These are phyloP conservation scores for Elanoides forficatus DNA, from an alignment of 2,113 vertebrate genomes.

Conservation along the genomic window DNA sequence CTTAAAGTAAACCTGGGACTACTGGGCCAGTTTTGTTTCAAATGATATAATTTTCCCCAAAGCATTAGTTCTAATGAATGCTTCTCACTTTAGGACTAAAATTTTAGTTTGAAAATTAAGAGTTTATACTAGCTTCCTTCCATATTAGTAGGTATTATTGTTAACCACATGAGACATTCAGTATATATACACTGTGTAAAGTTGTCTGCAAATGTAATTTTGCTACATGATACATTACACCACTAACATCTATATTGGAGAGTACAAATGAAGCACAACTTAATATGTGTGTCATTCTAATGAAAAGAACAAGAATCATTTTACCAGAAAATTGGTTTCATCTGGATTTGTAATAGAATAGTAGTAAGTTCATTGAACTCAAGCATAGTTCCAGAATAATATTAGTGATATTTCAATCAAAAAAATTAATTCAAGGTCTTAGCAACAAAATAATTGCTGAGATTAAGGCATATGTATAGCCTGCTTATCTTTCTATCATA, in stretches of 20 bases:
- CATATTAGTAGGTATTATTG: conserved; percentile 35
- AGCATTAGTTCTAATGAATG: background rate
- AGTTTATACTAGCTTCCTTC: conserved; percentile 29
- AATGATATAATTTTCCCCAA: background rate
- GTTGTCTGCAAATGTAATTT: conserved; percentile 66
- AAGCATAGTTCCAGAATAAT: conserved; percentile 59
- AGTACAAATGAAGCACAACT: conserved; percentile 68
- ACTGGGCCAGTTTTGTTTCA: background rate
- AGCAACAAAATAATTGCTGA: conserved; percentile 39
- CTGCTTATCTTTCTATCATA: conserved; percentile 20
- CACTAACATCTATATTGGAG: conserved; percentile 45
- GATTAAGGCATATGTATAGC: conserved; percentile 5
- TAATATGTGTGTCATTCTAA: conserved; percentile 69
- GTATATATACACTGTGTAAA: conserved; percentile 31
- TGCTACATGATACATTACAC: conserved; percentile 49
- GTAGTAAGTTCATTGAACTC: conserved; percentile 56
- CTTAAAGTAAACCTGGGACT: background rate
- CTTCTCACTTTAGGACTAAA: background rate
- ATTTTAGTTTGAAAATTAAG: conserved; percentile 30
- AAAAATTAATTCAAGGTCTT: conserved; percentile 49
- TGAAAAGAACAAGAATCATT: conserved; percentile 69
- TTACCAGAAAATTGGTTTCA: conserved; percentile 75
- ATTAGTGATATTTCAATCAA: conserved; percentile 62
- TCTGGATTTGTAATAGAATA: conserved; percentile 72
- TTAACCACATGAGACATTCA: conserved; percentile 32